Evolutionary conservation across 2,113 vertebrate species (phyloP).

Genomic region (Oryctolagus cuniculus): DNA sequence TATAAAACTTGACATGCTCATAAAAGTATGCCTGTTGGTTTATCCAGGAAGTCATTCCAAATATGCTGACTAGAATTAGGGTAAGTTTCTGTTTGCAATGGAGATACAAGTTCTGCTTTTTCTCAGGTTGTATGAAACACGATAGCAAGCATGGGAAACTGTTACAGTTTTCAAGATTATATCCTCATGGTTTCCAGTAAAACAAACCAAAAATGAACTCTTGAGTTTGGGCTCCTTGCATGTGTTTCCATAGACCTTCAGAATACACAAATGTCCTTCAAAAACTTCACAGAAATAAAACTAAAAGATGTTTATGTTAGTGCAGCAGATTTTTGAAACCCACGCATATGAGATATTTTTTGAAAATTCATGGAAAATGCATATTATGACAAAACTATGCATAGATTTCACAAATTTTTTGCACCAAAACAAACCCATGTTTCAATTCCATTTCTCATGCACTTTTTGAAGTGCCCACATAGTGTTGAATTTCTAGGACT

Average conservation of each 20-base stretch:
- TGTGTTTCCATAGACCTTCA: background rate
- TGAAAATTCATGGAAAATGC: no score
- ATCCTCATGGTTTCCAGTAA: background rate
- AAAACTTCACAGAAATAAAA: no score
- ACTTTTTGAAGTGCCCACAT: no score
- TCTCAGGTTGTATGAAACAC: slow-evolving; percentile 2
- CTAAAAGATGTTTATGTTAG: no score
- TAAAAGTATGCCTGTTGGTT: slow-evolving; percentile 33
- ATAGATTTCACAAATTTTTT: no score
- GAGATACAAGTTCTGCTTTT: background rate
- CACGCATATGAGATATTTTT: no score
- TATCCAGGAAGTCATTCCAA: slow-evolving; percentile 5
- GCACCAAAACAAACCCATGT: no score
- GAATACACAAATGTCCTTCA: background rate
- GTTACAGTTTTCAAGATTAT: slow-evolving; percentile 12
- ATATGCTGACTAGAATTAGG: background rate
- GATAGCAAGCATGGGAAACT: background rate
- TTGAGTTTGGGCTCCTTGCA: background rate
- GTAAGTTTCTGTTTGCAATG: slow-evolving; percentile 51
- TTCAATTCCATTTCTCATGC: no score
- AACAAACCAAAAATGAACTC: background rate
- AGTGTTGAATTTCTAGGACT: background rate
- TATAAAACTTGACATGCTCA: background rate
- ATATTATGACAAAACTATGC: no score
- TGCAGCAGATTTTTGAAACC: no score